Evolutionary conservation across 1,140 invertebrate species (phyloP).

Genomic region (Asobara japonica): DNA sequence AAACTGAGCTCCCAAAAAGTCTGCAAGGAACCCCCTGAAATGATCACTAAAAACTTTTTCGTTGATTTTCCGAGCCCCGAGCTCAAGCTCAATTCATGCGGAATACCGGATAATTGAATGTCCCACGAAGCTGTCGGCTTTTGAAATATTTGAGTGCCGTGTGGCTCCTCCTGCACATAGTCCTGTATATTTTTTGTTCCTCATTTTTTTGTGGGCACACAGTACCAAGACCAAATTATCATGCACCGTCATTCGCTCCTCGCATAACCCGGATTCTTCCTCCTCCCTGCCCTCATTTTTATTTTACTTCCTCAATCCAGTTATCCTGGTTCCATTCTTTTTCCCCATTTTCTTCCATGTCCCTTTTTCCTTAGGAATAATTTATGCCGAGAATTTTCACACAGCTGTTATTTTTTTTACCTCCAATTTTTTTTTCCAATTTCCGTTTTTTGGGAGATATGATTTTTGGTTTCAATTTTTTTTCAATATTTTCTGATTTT

Average conservation of each 20-base stretch:
- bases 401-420: too few relatives aligned
- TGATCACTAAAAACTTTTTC: constrained; percentile 21
- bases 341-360: neutral
- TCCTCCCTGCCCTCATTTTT: neutral
- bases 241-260: constrained; percentile 31
- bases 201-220: too few relatives aligned
- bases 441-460: too few relatives aligned
- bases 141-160: constrained; percentile 36
- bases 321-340: constrained; percentile 14
- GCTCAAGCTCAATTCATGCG: constrained; percentile 32
- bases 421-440: too few relatives aligned
- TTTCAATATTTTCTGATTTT: too few relatives aligned
- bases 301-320: constrained; percentile 7
- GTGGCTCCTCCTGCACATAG: neutral
- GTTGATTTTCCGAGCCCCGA: neutral
- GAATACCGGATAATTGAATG: constrained; percentile 37
- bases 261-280: constrained; percentile 14
- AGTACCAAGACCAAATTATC: constrained; percentile 36
- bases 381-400: too few relatives aligned
- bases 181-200: too few relatives aligned
- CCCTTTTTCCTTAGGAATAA: neutral
- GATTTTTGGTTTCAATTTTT: too few relatives aligned
- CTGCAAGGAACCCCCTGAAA: too few relatives aligned
- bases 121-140: constrained; percentile 34
- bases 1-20: too few relatives aligned